Percentiles rank a stretch among this genome's conserved stretches.
These are phyloP conservation scores for Timema cristinae DNA, from an alignment of 2,888 invertebrate genomes.

Conservation along the genomic window DNA sequence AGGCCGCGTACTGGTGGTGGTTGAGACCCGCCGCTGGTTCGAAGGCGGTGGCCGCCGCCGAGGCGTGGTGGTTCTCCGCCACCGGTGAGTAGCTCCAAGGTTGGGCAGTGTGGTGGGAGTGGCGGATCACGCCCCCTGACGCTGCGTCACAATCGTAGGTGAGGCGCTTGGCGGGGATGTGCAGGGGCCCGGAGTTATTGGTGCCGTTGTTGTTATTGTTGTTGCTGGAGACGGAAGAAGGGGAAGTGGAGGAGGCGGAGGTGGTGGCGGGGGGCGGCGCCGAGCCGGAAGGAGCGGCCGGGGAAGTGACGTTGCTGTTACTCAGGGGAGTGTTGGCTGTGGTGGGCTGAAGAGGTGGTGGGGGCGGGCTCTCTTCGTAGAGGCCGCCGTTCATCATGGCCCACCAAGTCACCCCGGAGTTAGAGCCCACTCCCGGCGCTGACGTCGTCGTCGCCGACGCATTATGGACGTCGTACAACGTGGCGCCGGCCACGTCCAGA, in stretches of 20 bases:
- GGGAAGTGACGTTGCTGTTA: conserved; percentile 29
- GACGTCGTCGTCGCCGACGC: conserved; percentile 51
- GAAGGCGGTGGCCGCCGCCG: conserved; percentile 48
- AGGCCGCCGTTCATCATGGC: conserved; percentile 80
- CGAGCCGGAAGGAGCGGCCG: conserved; percentile 31
- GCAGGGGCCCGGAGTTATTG: conserved; percentile 67
- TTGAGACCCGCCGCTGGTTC: conserved; percentile 52
- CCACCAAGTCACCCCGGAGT: conserved; percentile 82
- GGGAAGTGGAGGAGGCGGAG: conserved; percentile 27
- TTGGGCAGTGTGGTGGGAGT: conserved; percentile 57
- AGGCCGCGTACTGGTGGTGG: conserved; percentile 64
- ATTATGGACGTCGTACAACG: conserved; percentile 28
- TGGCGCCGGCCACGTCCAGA: conserved; percentile 28
- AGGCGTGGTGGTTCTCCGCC: conserved; percentile 51
- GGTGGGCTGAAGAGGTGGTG: conserved; percentile 38
- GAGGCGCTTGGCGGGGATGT: conserved; percentile 83
- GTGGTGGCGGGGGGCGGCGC: conserved; percentile 31
- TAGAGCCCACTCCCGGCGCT: conserved; percentile 78
- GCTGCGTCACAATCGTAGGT: conserved; percentile 52
- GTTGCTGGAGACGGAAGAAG: conserved; percentile 50
- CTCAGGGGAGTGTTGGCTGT: conserved; percentile 27
- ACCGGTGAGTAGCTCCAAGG: conserved; percentile 69
- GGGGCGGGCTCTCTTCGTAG: conserved; percentile 66
- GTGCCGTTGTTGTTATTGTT: conserved; percentile 45
- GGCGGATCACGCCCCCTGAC: conserved; percentile 69